These are phyloP conservation scores for Myoxocephalus aenaeus DNA, from an alignment of 2,797 vertebrate genomes.

Conservation along the genomic window DNA sequence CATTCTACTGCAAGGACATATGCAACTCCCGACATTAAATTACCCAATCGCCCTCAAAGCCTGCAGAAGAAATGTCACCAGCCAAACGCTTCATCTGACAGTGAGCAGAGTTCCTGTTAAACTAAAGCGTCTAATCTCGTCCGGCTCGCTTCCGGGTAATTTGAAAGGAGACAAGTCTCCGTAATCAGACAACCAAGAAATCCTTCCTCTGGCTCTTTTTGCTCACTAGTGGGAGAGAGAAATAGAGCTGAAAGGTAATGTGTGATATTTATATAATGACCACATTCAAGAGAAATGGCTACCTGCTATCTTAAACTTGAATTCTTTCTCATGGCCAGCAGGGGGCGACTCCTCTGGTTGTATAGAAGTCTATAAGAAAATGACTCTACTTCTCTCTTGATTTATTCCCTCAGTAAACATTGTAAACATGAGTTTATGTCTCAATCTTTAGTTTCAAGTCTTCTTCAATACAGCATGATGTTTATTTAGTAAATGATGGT, in stretches of 20 bases:
- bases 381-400: not conserved
- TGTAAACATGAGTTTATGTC: not conserved
- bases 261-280: not conserved
- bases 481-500: not conserved
- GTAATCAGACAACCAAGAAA: slow-evolving; percentile 36
- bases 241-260: slow-evolving; percentile 15
- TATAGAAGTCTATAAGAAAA: not conserved
- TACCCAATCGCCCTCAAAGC: slow-evolving; percentile 14
- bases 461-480: not conserved
- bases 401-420: not conserved
- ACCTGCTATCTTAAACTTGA: not conserved
- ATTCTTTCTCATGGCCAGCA: too few species aligned
- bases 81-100: slow-evolving; percentile 32
- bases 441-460: not conserved
- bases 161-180: slow-evolving; percentile 30
- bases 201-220: slow-evolving; percentile 2
- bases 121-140: slow-evolving; percentile 35
- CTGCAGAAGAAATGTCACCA: slow-evolving; percentile 24
- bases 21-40: slow-evolving; percentile 37
- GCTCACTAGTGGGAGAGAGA: not conserved
- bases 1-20: slow-evolving; percentile 50
- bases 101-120: slow-evolving; percentile 37
- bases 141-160: slow-evolving; percentile 25
- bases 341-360: not conserved
- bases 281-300: not conserved